Conservation (phyloP, 2,888 invertebrate genomes). For the Lycophotia porphyrea region DNA sequence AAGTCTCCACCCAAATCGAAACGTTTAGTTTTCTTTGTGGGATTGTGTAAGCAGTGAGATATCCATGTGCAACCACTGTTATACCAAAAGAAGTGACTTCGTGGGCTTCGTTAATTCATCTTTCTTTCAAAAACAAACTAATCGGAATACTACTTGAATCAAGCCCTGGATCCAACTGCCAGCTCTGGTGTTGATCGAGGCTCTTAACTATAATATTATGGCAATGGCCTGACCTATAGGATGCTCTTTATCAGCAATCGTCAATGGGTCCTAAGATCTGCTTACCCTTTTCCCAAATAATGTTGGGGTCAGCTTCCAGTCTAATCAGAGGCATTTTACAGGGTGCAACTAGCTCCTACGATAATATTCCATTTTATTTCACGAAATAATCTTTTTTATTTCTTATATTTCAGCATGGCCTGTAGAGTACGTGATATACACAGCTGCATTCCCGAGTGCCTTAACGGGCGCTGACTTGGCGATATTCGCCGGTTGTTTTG, state of each 20-base stretch:
- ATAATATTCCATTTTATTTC: background rate
- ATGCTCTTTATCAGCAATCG: no score
- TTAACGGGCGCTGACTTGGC: constrained; percentile 95
- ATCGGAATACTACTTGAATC: no score
- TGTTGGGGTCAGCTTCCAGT: background rate
- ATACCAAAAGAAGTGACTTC: background rate
- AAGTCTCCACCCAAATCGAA: no score
- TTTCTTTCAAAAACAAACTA: background rate
- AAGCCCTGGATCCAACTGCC: background rate
- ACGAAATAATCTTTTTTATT: background rate
- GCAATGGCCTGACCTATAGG: background rate
- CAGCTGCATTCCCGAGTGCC: constrained; percentile 94
- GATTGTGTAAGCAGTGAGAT: no score
- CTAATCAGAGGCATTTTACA: background rate
- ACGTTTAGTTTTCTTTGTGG: no score
- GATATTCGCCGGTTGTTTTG: constrained; percentile 94
- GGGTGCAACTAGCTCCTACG: background rate
- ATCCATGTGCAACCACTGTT: background rate
- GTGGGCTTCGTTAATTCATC: background rate
- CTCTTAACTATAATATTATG: background rate
- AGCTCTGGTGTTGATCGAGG: background rate
- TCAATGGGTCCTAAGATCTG: background rate
- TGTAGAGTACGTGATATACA: constrained; percentile 93
- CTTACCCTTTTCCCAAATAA: background rate
- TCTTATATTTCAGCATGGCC: constrained; percentile 91